Conservation (phyloP, 2,888 invertebrate species). For the Orchestes rusci region DNA sequence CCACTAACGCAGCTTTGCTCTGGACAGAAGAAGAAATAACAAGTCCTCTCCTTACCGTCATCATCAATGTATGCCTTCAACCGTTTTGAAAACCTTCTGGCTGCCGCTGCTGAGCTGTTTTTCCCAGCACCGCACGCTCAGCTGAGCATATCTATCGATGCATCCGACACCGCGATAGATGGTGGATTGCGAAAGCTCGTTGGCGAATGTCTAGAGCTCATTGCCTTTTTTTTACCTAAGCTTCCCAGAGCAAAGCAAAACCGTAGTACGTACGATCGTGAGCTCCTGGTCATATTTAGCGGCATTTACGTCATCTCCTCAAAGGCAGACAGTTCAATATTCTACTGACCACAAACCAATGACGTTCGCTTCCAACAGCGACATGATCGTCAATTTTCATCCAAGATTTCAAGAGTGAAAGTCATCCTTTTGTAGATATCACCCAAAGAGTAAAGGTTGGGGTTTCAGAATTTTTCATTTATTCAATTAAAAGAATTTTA, state of each 20-base stretch:
- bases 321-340: too few relatives aligned
- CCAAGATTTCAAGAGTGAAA: too few relatives aligned
- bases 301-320: too few relatives aligned
- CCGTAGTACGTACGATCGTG: too few relatives aligned
- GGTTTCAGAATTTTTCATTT: too few relatives aligned
- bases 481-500: too few relatives aligned
- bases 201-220: neutral
- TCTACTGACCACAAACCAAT: too few relatives aligned
- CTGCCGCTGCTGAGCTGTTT: neutral
- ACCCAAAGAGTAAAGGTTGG: too few relatives aligned
- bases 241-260: neutral
- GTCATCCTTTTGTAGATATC: too few relatives aligned
- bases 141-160: constrained; percentile 1
- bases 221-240: constrained; percentile 2
- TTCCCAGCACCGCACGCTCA: neutral
- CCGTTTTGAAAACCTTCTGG: neutral
- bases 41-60: neutral
- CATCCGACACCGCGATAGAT: constrained; percentile 5
- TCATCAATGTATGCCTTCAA: neutral
- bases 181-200: neutral
- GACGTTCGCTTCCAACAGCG: too few relatives aligned
- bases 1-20: constrained; percentile 4
- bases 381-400: too few relatives aligned
- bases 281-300: too few relatives aligned
- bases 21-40: neutral